These are phyloP conservation scores for Marisa cornuarietis DNA, from an alignment of 1,140 invertebrate genomes.

Conservation along the genomic window DNA sequence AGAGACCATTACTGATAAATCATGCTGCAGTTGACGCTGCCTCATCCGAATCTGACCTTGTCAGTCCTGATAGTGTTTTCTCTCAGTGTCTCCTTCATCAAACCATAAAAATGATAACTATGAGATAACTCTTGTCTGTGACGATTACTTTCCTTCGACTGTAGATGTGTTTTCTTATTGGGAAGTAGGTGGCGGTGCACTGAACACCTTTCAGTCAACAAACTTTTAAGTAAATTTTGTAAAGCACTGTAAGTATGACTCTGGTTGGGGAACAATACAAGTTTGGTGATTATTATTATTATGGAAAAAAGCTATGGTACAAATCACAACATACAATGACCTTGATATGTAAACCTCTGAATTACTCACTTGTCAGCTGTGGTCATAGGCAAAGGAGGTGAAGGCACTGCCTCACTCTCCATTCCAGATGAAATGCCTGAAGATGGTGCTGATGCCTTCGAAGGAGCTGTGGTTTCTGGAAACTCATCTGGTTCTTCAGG, in stretches of 20 bases:
- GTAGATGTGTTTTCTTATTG: no score
- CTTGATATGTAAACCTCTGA: background rate
- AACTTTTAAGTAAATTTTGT: no score
- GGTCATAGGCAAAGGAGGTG: conserved; percentile 60
- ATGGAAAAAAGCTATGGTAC: background rate
- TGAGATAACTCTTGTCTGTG: no score
- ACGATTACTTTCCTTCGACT: no score
- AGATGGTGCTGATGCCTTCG: conserved; percentile 34
- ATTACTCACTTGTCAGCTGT: conserved; percentile 57
- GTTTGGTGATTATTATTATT: background rate
- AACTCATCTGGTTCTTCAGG: conserved; percentile 93
- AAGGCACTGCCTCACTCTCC: conserved; percentile 32
- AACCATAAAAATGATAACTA: no score
- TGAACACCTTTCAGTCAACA: no score
- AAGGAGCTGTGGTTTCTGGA: conserved; percentile 66
- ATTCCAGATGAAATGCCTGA: conserved; percentile 26
- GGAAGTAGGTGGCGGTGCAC: no score
- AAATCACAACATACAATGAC: background rate
- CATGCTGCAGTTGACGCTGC: no score
- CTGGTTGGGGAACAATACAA: background rate
- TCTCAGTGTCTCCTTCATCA: no score
- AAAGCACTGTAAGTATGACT: background rate
- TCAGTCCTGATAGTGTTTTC: no score
- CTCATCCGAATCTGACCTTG: no score
- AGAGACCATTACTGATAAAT: no score